These are phyloP conservation scores for Petrocephalus schoutedeni DNA, from an alignment of 2,797 vertebrate genomes.

Conservation along the genomic window DNA sequence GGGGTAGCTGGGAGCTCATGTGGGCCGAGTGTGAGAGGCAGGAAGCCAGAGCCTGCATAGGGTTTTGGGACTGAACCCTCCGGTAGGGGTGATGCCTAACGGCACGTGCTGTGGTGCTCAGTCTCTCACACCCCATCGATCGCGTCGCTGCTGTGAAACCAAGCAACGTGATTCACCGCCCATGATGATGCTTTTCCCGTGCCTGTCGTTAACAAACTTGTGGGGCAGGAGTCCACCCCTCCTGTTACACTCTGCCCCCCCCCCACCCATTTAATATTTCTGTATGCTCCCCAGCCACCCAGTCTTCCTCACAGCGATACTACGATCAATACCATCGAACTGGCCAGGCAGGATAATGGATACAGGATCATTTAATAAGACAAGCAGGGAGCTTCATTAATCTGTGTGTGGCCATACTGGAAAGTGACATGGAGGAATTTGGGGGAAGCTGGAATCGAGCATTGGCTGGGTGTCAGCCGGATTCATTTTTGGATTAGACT, in stretches of 20 bases:
- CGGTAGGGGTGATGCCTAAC: not conserved
- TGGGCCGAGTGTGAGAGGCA: too few relatives aligned
- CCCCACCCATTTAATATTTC: not conserved
- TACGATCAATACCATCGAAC: constrained; percentile 25
- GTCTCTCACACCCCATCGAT: not conserved
- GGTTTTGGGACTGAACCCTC: not conserved
- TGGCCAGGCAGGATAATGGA: constrained; percentile 18
- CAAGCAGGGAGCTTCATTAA: constrained; percentile 27
- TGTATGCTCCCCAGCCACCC: not conserved
- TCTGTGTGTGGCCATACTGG: constrained; percentile 6
- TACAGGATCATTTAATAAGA: constrained; percentile 27
- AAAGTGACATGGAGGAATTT: not conserved
- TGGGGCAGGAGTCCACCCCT: not conserved
- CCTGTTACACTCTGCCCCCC: not conserved
- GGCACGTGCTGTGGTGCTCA: not conserved
- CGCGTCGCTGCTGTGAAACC: not conserved
- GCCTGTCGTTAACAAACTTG: not conserved
- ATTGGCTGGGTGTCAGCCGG: not conserved
- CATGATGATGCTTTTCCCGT: not conserved
- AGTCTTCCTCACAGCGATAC: constrained; percentile 1
- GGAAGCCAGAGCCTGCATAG: not conserved
- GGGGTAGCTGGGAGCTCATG: not conserved
- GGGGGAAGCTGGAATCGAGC: not conserved
- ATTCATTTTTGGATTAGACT: not conserved
- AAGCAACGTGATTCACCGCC: not conserved